Base-by-base conservation (phyloP, 2,113 vertebrate species). In the Uria lomvia region DNA sequence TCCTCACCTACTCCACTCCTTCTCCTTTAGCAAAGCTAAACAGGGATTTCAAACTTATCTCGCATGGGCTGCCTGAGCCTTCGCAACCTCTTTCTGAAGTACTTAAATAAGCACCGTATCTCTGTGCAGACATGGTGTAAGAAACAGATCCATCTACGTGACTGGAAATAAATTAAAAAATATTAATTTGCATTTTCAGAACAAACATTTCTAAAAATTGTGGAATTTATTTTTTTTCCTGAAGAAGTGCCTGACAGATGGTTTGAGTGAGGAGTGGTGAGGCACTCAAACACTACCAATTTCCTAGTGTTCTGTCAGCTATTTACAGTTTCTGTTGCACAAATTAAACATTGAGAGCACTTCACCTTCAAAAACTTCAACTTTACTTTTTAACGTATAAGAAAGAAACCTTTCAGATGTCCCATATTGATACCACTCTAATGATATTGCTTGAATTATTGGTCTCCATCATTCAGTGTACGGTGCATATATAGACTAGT, bases 161-260 rank as follows among this genome's bases (percentile, higher is more conserved):
- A 78, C 32, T 59, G 24, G 58, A 77, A 97, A 96, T 65, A 90
- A 95, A 94, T 45, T 21, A 47, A 88, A 88, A 91, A 75, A 86
- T 76, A 94, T 63, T 92, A 90, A 93, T 96, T 91, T 88, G 92
- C 96, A 83, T 97, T 95, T 91, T 90, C 82, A 92, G 97, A 97
- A 97, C 84, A 97, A 97, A 95, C 82, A 95, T 92, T 96, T 97
- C 94, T 96, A 96, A 97, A 97, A 97, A 97, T 84, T 97, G 70
- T 96, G 34, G 15, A 24, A 45, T 32, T n/a, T 59, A 24, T 59
- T 96, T 87, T 92, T 79, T 90, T 95, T 55, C 91, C 85, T 49
- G 87, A 86, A 97, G 94, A 97, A 97, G 91, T 86, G 84, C 91
- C 56, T 97, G 96, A 97, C 98, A 98, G 98, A 98, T 98, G 97